These are phyloP conservation scores for Cistogaster globosa DNA, from an alignment of 2,888 invertebrate species.

Conservation along the genomic window DNA sequence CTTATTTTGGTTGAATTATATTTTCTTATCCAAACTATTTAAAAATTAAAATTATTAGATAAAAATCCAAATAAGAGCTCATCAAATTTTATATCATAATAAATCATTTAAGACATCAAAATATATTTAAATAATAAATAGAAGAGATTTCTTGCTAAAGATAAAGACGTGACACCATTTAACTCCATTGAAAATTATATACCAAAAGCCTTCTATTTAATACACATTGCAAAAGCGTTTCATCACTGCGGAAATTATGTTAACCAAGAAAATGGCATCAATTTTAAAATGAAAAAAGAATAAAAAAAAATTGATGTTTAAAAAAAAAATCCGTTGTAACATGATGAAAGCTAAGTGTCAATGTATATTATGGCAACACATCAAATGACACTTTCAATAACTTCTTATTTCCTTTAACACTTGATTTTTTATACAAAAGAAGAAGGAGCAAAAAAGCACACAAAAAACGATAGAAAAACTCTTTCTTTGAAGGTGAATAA, in stretches of 20 bases:
- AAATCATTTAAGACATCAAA: background rate
- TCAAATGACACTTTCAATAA: conserved; percentile 69
- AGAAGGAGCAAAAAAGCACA: conserved; percentile 7
- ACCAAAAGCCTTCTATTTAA: background rate
- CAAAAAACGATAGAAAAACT: background rate
- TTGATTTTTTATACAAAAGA: conserved; percentile 42
- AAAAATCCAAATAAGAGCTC: too few species aligned
- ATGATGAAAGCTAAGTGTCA: conserved; percentile 64
- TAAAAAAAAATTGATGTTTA: background rate
- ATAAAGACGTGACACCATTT: conserved; percentile 4
- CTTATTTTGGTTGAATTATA: too few species aligned
- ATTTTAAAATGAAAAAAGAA: conserved; percentile 40
- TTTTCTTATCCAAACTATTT: too few species aligned
- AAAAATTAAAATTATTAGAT: too few species aligned
- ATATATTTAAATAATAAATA: conserved; percentile 9
- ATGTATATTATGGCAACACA: conserved; percentile 64
- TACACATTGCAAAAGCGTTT: conserved; percentile 49
- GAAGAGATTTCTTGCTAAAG: background rate
- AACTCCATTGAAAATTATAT: background rate
- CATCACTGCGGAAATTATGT: conserved; percentile 68
- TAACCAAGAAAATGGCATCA: conserved; percentile 69
- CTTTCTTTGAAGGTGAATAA: background rate
- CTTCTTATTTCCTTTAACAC: conserved; percentile 68
- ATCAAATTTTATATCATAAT: conserved; percentile 8
- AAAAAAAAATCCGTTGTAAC: conserved; percentile 21